A percentile compares a stretch with the other conserved stretches of the same genome.
Evolutionary conservation across 2,888 invertebrate genomes (phyloP).

Genomic region (Amiota communis): DNA sequence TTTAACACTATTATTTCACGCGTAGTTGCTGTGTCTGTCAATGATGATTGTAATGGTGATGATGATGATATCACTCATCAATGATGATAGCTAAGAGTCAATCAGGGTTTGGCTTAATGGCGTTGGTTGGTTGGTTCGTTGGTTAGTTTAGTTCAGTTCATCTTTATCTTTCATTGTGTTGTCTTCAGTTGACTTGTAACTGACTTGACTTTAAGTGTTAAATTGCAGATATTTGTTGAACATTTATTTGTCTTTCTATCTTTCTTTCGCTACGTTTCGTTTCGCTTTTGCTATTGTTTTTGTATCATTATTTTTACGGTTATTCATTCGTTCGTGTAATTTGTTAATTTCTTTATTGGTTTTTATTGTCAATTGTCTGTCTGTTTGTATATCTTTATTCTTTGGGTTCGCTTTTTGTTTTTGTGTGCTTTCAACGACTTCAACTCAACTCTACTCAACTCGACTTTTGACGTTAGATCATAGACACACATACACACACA

Average conservation of each 20-base stretch:
- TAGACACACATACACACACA: too few relatives aligned
- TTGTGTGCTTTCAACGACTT: constrained; percentile 14
- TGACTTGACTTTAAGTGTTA: background rate
- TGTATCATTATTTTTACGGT: constrained; percentile 14
- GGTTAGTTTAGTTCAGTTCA: background rate
- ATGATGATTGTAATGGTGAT: background rate
- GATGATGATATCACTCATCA: background rate
- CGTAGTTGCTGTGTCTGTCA: background rate
- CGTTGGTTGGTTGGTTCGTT: too few relatives aligned
- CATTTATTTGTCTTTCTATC: background rate
- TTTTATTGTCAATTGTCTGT: constrained; percentile 58
- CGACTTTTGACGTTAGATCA: too few relatives aligned
- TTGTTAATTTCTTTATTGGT: constrained; percentile 68
- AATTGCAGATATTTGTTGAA: background rate
- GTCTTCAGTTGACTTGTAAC: background rate
- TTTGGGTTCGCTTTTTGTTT: background rate
- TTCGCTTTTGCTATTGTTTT: constrained; percentile 41
- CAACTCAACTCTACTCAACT: too few relatives aligned
- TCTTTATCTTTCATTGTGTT: background rate
- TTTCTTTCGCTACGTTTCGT: constrained; percentile 36
- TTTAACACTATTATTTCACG: constrained; percentile 54
- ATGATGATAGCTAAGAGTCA: too few relatives aligned
- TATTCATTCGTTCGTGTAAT: constrained; percentile 44
- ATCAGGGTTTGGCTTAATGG: too few relatives aligned
- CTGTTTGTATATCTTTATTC: background rate